Base-by-base conservation (phyloP, 2,797 vertebrate genomes). In the Neosalanx taihuensis region DNA sequence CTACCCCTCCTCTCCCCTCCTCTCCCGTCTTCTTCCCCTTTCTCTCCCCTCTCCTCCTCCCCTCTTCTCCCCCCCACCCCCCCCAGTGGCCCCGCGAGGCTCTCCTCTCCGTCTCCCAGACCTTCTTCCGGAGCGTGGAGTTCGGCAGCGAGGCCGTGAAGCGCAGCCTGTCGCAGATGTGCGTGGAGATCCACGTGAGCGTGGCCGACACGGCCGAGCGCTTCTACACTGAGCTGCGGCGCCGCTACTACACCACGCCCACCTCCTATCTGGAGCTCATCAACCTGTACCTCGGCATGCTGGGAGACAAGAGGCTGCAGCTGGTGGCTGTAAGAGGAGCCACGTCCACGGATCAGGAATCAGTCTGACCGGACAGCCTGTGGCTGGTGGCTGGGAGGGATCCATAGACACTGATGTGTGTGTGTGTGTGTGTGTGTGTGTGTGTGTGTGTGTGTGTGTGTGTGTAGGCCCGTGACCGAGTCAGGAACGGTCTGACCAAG, bases 191-290 rank as follows among this genome's bases (percentile, higher is more conserved):
- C 66, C 94, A 96, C 63, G 72, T 94, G 68, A 95, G 92, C 6
- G 94, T 95, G 69, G 89, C 88, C 10, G 90, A 91, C 33, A 94
- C 92, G 90, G 95, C 94, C 0, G 94, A 95, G 3, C 86, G 86
- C 69, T 95, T 94, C 79, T 96, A 92, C 66, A 81, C 82, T 0
- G 95, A 95, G 82, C 89, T 95, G 56, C 90, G 94, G 37, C 85
- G 94, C 2, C 81, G 92, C 9, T 95, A 95, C 85, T 96, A 95
- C 79, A 95, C 94, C 9, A 95, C 93, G 0, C 94, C 94, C n/a
- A 96, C 94, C 51, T 96, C 94, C 72, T 96, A 95, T 85, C 87
- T 97, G 83, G 94, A 96, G 77, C 92, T 96, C 75, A 96, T 96
- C 84, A 94, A 95, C 77, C 92, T 96, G 61, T 96, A 94, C 76